Evolutionary conservation across 2,797 vertebrate species (phyloP).

Genomic region (Syngnathus acus): DNA sequence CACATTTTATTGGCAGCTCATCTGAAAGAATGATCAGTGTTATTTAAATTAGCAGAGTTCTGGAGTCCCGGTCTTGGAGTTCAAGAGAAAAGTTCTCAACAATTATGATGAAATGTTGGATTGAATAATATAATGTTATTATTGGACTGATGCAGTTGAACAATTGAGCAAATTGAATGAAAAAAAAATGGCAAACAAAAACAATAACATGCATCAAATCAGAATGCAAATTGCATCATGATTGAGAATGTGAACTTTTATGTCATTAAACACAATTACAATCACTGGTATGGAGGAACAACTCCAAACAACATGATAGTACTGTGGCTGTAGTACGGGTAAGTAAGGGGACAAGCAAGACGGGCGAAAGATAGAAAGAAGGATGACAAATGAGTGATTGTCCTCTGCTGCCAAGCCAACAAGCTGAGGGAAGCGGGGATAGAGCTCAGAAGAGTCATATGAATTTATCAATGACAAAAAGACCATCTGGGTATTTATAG

Average conservation of each 20-base stretch:
- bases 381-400: not conserved
- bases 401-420: slow-evolving; percentile 34
- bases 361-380: not conserved
- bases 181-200: slow-evolving; percentile 17
- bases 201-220: slow-evolving; percentile 34
- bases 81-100: not conserved
- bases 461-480: slow-evolving; percentile 3
- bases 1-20: too few relatives aligned
- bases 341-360: slow-evolving; percentile 16
- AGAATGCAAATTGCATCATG: slow-evolving; percentile 16
- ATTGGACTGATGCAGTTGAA: slow-evolving; percentile 9
- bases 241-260: slow-evolving; percentile 13
- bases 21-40: too few relatives aligned
- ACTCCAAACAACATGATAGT: slow-evolving; percentile 15
- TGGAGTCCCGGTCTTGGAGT: too few relatives aligned
- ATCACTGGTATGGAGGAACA: slow-evolving; percentile 16
- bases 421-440: slow-evolving; percentile 2
- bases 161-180: slow-evolving; percentile 9
- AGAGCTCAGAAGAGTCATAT: not conserved
- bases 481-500: slow-evolving; percentile 11
- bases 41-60: too few relatives aligned
- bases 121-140: not conserved
- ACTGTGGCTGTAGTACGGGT: slow-evolving; percentile 5
- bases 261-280: slow-evolving; percentile 8
- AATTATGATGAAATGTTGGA: not conserved